Percentiles rank a stretch among this genome's conserved stretches.
Evolutionary conservation across 2,797 vertebrate genomes (phyloP).

Genomic region (Spinus olivaceus): DNA sequence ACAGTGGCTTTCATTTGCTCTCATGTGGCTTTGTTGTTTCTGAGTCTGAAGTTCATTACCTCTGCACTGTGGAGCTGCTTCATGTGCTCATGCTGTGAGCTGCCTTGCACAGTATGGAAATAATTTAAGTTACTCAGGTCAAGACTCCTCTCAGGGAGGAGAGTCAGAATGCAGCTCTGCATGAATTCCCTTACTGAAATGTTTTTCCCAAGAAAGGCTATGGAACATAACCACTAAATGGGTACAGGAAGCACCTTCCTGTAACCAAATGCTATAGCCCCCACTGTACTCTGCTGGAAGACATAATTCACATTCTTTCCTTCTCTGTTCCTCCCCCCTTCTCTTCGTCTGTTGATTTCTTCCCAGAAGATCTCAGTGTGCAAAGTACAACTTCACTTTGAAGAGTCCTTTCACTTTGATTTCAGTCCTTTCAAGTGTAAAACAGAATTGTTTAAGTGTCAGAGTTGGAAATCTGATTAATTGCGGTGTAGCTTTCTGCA

Average conservation of each 20-base stretch:
- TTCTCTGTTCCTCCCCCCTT: neutral
- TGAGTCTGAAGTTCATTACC: neutral
- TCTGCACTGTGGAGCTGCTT: neutral
- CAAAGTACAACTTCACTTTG: neutral
- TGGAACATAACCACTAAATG: neutral
- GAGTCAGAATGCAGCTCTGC: neutral
- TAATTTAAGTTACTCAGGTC: neutral
- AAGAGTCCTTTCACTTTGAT: neutral
- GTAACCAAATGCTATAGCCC: neutral
- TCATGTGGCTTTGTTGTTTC: neutral
- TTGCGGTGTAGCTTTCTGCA: neutral
- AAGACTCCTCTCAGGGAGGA: neutral
- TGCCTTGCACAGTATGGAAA: neutral
- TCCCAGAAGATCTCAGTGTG: neutral
- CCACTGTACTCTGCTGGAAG: fast-evolving
- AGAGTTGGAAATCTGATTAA: neutral
- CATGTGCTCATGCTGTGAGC: neutral
- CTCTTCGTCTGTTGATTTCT: neutral
- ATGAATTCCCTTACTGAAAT: neutral
- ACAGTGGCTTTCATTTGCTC: neutral
- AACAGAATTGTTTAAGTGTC: neutral
- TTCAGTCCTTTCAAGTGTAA: neutral
- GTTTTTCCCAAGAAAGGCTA: neutral
- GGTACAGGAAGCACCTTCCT: neutral
- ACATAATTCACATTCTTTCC: neutral